A percentile compares a stretch with the other conserved stretches of the same genome.
Conservation (phyloP, 2,888 invertebrate species). For the Euphydryas editha region DNA sequence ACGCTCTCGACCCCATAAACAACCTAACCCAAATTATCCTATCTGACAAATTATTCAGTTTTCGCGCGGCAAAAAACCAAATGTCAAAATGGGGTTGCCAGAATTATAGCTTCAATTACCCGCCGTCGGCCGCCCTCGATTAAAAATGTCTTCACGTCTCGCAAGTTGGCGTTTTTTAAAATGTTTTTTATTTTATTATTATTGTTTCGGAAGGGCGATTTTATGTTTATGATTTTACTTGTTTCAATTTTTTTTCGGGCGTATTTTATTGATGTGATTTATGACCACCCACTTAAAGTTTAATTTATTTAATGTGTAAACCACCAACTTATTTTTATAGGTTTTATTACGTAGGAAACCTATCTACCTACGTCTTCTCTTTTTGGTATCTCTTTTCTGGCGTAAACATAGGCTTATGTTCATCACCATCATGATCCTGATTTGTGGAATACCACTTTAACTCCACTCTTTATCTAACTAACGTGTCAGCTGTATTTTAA, state of each 20-base stretch:
- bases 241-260: slow-evolving; percentile 8
- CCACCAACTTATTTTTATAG: too few species aligned
- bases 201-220: slow-evolving; percentile 50
- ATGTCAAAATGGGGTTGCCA: slow-evolving; percentile 81
- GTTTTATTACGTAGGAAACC: too few species aligned
- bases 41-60: slow-evolving; percentile 69
- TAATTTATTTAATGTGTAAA: not conserved
- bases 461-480: too few species aligned
- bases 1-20: slow-evolving; percentile 55
- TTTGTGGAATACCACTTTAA: too few species aligned
- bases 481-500: too few species aligned
- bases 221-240: slow-evolving; percentile 51
- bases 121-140: slow-evolving; percentile 65
- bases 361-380: too few species aligned
- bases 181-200: slow-evolving; percentile 50
- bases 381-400: too few species aligned
- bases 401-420: too few species aligned
- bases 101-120: slow-evolving; percentile 81
- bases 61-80: slow-evolving; percentile 69
- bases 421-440: too few species aligned
- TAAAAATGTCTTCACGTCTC: slow-evolving; percentile 78
- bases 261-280: not conserved
- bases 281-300: not conserved
- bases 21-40: slow-evolving; percentile 64
- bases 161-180: slow-evolving; percentile 60